A percentile compares a stretch with the other conserved stretches of the same genome.
These are phyloP conservation scores for Caradrina kadenii DNA, from an alignment of 2,888 invertebrate species.

Conservation along the genomic window DNA sequence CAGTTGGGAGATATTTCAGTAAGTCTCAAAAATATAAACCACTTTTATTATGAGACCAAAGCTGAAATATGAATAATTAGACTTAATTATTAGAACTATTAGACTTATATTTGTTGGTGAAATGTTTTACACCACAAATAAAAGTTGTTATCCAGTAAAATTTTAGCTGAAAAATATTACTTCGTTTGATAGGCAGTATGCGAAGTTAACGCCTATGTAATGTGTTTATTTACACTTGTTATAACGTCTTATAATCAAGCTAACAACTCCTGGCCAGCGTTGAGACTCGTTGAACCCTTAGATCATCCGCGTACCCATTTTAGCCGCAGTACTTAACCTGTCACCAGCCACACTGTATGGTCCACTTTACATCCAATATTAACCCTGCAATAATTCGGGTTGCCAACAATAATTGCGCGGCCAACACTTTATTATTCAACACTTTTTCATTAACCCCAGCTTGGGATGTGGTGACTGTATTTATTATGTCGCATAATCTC, in stretches of 20 bases:
- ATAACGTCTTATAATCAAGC: not conserved
- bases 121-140: too few species aligned
- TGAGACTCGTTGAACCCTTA: conserved; percentile 18
- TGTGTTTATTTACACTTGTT: too few species aligned
- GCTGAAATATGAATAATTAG: too few species aligned
- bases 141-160: too few species aligned
- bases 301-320: conserved; percentile 24
- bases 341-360: conserved; percentile 24
- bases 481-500: conserved; percentile 57
- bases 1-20: too few species aligned
- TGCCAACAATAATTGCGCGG: conserved; percentile 62
- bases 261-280: not conserved
- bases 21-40: too few species aligned
- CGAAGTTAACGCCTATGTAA: too few species aligned
- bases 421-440: conserved; percentile 60
- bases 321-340: conserved; percentile 40
- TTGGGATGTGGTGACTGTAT: conserved; percentile 62
- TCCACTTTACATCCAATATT: conserved; percentile 52
- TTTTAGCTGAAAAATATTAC: too few species aligned
- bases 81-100: too few species aligned
- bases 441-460: conserved; percentile 68
- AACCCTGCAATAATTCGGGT: conserved; percentile 54
- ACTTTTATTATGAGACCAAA: too few species aligned
- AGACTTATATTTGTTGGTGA: too few species aligned
- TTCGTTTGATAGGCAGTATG: too few species aligned